Percentiles rank a stretch among this genome's conserved stretches.
Evolutionary conservation across 2,797 vertebrate genomes (phyloP).

Genomic region (Crocidura indochinensis): DNA sequence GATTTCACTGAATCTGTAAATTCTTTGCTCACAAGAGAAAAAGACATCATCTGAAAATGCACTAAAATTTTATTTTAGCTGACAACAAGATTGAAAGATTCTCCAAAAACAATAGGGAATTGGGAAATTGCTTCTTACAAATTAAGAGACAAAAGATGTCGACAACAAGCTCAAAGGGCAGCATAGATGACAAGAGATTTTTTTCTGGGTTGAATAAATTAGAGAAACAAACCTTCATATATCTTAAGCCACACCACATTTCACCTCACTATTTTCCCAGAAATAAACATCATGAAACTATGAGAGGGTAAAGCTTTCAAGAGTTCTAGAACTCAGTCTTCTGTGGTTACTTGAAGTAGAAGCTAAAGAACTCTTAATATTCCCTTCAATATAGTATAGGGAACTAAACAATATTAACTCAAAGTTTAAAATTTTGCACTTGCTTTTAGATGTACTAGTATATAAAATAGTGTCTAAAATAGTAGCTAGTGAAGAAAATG

Average conservation of each 20-base stretch:
- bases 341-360: background rate
- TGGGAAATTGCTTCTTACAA: conserved; percentile 79
- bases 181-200: conserved; percentile 68
- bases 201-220: background rate
- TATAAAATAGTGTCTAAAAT: background rate
- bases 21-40: conserved; percentile 18
- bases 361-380: background rate
- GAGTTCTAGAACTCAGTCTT: background rate
- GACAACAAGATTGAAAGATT: conserved; percentile 63
- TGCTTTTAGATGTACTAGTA: background rate
- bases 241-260: background rate
- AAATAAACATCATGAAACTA: conserved; percentile 41
- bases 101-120: conserved; percentile 77
- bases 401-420: conserved; percentile 14
- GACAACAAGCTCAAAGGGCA: conserved; percentile 67
- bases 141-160: conserved; percentile 73
- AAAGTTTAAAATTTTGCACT: background rate
- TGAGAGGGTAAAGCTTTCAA: conserved; percentile 29
- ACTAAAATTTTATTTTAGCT: conserved; percentile 78
- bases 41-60: conserved; percentile 63
- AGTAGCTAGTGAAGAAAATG: background rate
- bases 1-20: conserved; percentile 53
- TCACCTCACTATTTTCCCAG: background rate
- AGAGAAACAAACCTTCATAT: conserved; percentile 39
- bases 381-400: conserved; percentile 12